These are phyloP conservation scores for Trichopoda pennipes DNA, from an alignment of 2,888 invertebrate genomes.

Conservation along the genomic window DNA sequence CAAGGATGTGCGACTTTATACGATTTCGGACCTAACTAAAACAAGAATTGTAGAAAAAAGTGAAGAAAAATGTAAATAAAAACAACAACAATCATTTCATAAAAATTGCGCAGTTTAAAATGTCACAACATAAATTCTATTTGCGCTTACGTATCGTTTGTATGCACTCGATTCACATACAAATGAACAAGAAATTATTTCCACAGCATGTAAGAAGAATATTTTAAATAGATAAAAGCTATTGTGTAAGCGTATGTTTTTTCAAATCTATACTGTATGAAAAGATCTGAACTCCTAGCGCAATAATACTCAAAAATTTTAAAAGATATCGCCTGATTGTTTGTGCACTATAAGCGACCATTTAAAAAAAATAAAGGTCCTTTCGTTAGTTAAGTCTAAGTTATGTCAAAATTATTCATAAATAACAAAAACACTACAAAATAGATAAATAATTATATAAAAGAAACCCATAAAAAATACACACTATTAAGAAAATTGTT, in stretches of 20 bases:
- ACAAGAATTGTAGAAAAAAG: conserved; percentile 48
- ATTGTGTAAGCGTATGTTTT: neutral
- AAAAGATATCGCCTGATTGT: conserved; percentile 3
- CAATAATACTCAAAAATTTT: too few relatives aligned
- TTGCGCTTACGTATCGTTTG: conserved; percentile 75
- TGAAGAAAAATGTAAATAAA: conserved; percentile 49
- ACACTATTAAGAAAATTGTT: conserved; percentile 4
- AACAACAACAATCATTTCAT: conserved; percentile 74
- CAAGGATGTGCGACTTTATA: conserved; percentile 68
- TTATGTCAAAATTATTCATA: conserved; percentile 57
- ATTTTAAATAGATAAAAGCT: neutral
- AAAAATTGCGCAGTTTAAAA: conserved; percentile 81
- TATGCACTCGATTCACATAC: conserved; percentile 69
- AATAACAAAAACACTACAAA: too few relatives aligned
- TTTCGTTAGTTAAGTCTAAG: conserved; percentile 21
- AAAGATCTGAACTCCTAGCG: conserved; percentile 22
- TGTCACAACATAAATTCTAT: conserved; percentile 81
- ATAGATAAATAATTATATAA: conserved; percentile 38
- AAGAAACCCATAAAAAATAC: conserved; percentile 7
- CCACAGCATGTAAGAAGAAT: conserved; percentile 8
- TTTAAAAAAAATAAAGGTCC: conserved; percentile 19
- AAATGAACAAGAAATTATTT: conserved; percentile 24
- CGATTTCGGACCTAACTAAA: conserved; percentile 54
- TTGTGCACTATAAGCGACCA: neutral
- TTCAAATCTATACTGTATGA: conserved; percentile 25